These are phyloP conservation scores for Dioctria rufipes DNA, from an alignment of 2,888 invertebrate species.

Conservation along the genomic window DNA sequence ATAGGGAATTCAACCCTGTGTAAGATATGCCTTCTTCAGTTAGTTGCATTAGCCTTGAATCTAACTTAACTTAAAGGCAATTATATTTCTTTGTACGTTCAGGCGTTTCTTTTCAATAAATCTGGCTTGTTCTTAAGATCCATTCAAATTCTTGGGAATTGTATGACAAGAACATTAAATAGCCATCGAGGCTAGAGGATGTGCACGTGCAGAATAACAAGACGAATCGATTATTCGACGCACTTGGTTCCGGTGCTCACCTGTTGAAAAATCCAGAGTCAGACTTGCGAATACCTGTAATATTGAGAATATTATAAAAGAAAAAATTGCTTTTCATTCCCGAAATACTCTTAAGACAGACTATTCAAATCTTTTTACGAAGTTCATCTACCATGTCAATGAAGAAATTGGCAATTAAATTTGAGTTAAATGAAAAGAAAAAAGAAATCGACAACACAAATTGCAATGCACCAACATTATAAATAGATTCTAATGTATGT, in stretches of 20 bases:
- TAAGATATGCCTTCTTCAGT: conserved; percentile 2
- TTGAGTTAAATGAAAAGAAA: no score
- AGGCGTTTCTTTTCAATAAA: conserved; percentile 44
- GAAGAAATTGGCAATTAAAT: no score
- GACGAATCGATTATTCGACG: conserved; percentile 43
- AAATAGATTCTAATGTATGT: no score
- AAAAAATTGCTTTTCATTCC: no score
- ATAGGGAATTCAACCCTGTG: background rate
- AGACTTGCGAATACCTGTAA: no score
- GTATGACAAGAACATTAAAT: conserved; percentile 51
- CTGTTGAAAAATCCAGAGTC: conserved; percentile 10
- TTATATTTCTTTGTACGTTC: conserved; percentile 1
- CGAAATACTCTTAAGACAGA: no score
- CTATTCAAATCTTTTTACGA: no score
- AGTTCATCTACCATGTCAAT: no score
- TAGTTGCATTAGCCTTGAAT: conserved; percentile 23
- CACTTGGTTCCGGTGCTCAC: conserved; percentile 56
- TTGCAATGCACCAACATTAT: no score
- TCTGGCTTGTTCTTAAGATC: conserved; percentile 29
- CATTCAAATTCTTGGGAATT: conserved; percentile 35
- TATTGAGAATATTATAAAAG: no score
- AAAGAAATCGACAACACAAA: no score
- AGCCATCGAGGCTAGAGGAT: conserved; percentile 50
- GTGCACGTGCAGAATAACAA: conserved; percentile 54
- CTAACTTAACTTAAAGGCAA: conserved; percentile 21